Conservation (phyloP, 2,888 invertebrate genomes). For the Leptopterna dolabrata region DNA sequence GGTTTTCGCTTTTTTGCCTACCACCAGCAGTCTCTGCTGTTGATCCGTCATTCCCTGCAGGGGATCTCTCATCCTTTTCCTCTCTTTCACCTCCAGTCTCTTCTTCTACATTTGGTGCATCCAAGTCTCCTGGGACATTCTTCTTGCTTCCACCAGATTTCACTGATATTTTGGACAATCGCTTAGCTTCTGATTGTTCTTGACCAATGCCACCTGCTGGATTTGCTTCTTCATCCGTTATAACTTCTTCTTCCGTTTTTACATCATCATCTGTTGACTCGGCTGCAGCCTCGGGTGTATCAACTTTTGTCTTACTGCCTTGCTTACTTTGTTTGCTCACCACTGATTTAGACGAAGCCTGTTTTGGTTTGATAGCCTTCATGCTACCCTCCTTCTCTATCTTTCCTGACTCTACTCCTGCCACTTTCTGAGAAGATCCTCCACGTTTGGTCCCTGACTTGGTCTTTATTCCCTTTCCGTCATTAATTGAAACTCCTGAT, state of each 20-base stretch:
- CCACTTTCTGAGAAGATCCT: not conserved
- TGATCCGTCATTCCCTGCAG: not conserved
- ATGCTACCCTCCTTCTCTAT: not conserved
- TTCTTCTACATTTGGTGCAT: not conserved
- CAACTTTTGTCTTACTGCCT: not conserved
- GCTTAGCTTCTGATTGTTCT: not conserved
- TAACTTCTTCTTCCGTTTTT: not conserved
- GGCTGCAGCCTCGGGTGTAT: not conserved
- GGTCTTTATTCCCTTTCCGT: not conserved
- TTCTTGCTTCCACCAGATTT: not conserved
- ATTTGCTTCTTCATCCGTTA: not conserved
- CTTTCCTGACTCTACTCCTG: no score
- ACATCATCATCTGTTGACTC: not conserved
- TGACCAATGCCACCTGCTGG: not conserved
- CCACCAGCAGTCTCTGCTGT: not conserved
- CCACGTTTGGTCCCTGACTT: not conserved
- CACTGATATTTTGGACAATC: not conserved
- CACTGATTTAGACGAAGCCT: not conserved
- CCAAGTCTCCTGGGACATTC: not conserved
- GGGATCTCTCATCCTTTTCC: not conserved
- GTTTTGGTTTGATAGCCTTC: not conserved
- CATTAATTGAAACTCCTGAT: not conserved
- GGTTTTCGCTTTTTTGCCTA: no score
- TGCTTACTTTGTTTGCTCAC: not conserved
- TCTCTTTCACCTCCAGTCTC: not conserved